phyloP scores from a whole-genome alignment of 2,113 vertebrate genomes.

The Eupsittula cactorum region DNA sequence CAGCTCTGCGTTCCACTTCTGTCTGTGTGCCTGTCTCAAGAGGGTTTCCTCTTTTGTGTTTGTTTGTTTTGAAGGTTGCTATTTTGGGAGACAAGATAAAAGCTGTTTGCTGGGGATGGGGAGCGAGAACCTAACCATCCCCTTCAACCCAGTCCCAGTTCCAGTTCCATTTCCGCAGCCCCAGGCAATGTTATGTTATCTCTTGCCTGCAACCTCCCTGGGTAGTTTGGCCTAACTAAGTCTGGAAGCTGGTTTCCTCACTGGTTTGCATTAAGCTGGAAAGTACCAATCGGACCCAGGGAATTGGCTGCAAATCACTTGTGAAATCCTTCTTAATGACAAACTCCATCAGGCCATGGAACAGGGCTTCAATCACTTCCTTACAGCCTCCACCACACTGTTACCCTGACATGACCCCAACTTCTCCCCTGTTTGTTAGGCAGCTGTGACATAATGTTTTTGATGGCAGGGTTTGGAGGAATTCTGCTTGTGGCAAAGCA shows the following conservation, averaged over 20 bases:
- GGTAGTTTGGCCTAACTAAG: not conserved
- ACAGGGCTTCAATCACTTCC: constrained; percentile 36
- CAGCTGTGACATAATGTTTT: constrained; percentile 68
- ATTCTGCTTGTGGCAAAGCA: constrained; percentile 65
- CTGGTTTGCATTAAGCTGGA: constrained; percentile 51
- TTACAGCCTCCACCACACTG: constrained; percentile 60
- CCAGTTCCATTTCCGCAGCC: not conserved
- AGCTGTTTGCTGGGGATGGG: constrained; percentile 9
- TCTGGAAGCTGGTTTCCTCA: not conserved
- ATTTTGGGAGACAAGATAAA: constrained; percentile 54
- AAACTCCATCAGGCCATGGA: constrained; percentile 15
- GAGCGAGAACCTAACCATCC: not conserved
- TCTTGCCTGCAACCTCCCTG: not conserved
- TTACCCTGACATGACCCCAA: constrained; percentile 69
- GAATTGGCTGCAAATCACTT: constrained; percentile 20
- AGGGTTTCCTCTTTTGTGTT: not conserved
- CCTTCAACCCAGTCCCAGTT: not conserved
- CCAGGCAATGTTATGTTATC: not conserved
- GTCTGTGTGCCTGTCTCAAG: constrained; percentile 37
- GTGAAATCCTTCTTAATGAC: constrained; percentile 52
- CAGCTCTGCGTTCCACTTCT: constrained; percentile 38
- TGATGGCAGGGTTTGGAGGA: constrained; percentile 62
- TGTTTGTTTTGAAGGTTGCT: constrained; percentile 57
- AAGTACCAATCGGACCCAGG: not conserved
- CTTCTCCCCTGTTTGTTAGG: constrained; percentile 64